A percentile compares a stretch with the other conserved stretches of the same genome.
Conservation (phyloP, 2,113 vertebrate species). For the Okapia johnstoni region DNA sequence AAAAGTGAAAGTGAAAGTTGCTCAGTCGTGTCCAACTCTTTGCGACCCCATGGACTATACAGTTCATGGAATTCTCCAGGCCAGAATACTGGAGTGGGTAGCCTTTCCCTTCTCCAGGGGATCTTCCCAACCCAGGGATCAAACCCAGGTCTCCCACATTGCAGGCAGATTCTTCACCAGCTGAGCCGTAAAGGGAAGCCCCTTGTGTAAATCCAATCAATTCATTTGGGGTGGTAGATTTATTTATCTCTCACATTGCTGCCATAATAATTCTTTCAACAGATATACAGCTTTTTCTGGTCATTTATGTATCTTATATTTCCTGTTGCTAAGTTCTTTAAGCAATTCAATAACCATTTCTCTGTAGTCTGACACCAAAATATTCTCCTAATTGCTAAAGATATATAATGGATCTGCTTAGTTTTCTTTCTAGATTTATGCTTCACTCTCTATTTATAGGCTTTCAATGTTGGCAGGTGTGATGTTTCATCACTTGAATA, state of each 20-base stretch:
- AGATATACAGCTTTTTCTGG: background rate
- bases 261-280: conserved; percentile 21
- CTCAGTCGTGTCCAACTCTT: background rate
- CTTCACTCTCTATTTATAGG: conserved; percentile 64
- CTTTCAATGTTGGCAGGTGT: conserved; percentile 66
- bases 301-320: background rate
- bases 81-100: background rate
- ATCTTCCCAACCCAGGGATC: background rate
- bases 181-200: background rate
- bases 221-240: background rate
- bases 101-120: background rate
- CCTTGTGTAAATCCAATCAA: background rate
- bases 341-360: conserved; percentile 46
- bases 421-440: conserved; percentile 52
- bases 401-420: conserved; percentile 40
- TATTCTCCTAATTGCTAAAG: conserved; percentile 56
- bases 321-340: conserved; percentile 17
- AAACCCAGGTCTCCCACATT: background rate
- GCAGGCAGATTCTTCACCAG: background rate
- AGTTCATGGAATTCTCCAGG: background rate
- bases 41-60: background rate
- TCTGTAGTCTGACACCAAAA: conserved; percentile 43
- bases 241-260: background rate
- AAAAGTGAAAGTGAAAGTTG: background rate
- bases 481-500: conserved; percentile 57